A percentile compares a stretch with the other conserved stretches of the same genome.
Evolutionary conservation across 2,113 vertebrate genomes (phyloP).

Genomic region (Triplophysa rosa): DNA sequence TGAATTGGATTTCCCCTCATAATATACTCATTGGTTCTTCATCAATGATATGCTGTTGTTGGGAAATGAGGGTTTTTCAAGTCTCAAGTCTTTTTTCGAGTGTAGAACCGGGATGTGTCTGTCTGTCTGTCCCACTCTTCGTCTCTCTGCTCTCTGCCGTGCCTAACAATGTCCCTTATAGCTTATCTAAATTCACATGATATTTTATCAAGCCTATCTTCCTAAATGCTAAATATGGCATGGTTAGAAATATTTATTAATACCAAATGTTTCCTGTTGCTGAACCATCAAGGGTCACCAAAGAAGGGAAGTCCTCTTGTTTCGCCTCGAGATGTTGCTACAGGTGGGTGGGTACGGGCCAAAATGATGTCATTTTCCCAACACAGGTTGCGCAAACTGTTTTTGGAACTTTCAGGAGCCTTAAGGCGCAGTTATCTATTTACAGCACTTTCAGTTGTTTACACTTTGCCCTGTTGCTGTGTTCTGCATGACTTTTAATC

Average conservation of each 20-base stretch:
- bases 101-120: no score
- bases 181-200: no score
- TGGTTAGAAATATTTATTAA: slow-evolving; percentile 16
- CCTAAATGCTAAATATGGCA: slow-evolving; percentile 8
- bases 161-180: no score
- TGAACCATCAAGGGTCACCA: neutral
- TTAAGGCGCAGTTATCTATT: no score
- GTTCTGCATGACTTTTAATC: slow-evolving; percentile 48
- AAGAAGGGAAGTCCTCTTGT: slow-evolving; percentile 41
- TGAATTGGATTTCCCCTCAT: slow-evolving; percentile 6
- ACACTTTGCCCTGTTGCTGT: neutral
- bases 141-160: no score
- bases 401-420: neutral
- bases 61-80: neutral
- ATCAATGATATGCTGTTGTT: neutral
- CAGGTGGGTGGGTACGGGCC: slow-evolving; percentile 13
- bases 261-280: slow-evolving; percentile 34
- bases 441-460: neutral
- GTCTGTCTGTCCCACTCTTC: no score
- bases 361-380: neutral
- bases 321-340: neutral
- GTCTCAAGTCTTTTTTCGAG: neutral
- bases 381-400: neutral
- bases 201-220: no score
- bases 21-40: neutral